A percentile compares a stretch with the other conserved stretches of the same genome.
These are phyloP conservation scores for Cervus canadensis DNA, from an alignment of 2,113 vertebrate species.

Conservation along the genomic window DNA sequence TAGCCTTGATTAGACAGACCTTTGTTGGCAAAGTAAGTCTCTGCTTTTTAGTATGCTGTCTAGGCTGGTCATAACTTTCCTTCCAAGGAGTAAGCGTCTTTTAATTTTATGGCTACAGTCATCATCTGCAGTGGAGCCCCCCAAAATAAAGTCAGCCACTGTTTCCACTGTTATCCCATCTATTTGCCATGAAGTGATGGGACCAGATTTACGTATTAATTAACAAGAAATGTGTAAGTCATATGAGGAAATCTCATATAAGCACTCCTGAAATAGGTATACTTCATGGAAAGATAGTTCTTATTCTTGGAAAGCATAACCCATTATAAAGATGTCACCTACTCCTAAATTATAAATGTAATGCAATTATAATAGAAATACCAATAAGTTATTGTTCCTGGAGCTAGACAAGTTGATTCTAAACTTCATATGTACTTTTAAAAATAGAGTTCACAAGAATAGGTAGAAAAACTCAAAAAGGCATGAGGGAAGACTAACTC, in stretches of 20 bases:
- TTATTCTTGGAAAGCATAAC: not conserved
- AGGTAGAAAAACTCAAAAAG: not conserved
- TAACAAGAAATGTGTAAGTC: not conserved
- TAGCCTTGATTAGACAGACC: not conserved
- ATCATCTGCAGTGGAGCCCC: not conserved
- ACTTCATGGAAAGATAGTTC: not conserved
- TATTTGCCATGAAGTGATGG: not conserved
- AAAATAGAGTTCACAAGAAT: not conserved
- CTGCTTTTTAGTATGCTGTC: not conserved
- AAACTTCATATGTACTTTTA: not conserved
- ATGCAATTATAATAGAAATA: not conserved
- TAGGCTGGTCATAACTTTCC: not conserved
- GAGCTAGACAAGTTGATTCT: not conserved
- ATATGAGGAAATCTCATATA: not conserved
- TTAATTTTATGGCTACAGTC: not conserved
- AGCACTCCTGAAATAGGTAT: not conserved
- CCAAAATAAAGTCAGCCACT: not conserved
- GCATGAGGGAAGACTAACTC: not conserved
- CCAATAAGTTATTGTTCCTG: not conserved
- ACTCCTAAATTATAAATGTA: not conserved
- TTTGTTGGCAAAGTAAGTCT: not conserved
- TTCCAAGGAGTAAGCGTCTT: not conserved
- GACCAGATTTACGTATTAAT: not conserved
- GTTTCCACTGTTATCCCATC: not conserved
- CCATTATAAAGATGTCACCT: not conserved